A percentile compares a stretch with the other conserved stretches of the same genome.
Evolutionary conservation across 1,140 invertebrate species (phyloP).

Genomic region (Gryllus bimaculatus): DNA sequence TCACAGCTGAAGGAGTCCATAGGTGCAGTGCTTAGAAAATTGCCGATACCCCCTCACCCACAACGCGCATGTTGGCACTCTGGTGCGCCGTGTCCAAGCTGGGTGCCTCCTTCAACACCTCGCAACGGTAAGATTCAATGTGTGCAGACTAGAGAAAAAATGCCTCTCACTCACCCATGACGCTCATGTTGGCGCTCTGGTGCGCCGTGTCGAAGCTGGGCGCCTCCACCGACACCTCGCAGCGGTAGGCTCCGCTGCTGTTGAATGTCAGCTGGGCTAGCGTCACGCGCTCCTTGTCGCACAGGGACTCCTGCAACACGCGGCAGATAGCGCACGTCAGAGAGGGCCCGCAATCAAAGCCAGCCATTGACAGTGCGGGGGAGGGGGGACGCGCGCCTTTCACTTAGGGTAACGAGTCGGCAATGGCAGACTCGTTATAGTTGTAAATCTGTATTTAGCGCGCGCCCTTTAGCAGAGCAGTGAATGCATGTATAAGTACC

Average conservation of each 20-base stretch:
- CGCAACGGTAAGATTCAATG: too few species aligned
- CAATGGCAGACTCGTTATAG: too few species aligned
- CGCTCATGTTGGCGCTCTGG: slow-evolving; percentile 38
- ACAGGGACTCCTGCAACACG: not conserved
- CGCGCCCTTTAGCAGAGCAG: too few species aligned
- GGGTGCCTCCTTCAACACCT: too few species aligned
- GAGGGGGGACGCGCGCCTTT: too few species aligned
- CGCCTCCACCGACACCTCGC: slow-evolving; percentile 45
- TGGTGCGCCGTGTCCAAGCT: slow-evolving; percentile 28
- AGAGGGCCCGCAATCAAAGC: too few species aligned
- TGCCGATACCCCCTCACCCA: slow-evolving; percentile 2
- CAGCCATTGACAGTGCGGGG: too few species aligned
- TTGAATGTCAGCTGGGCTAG: slow-evolving; percentile 13
- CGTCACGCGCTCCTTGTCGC: slow-evolving; percentile 8
- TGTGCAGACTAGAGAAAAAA: not conserved
- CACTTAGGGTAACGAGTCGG: too few species aligned
- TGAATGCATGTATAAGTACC: too few species aligned
- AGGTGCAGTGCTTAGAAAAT: too few species aligned
- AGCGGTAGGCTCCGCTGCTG: slow-evolving; percentile 43
- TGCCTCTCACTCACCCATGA: slow-evolving; percentile 23
- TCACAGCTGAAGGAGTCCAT: too few species aligned
- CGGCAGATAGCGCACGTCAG: not conserved
- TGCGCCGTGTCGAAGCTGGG: slow-evolving; percentile 43
- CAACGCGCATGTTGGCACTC: slow-evolving; percentile 38
- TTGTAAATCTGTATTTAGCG: too few species aligned